Percentiles rank a stretch among this genome's conserved stretches.
Conservation (phyloP, 2,797 vertebrate genomes). For the Paedocypris micromegethes region DNA sequence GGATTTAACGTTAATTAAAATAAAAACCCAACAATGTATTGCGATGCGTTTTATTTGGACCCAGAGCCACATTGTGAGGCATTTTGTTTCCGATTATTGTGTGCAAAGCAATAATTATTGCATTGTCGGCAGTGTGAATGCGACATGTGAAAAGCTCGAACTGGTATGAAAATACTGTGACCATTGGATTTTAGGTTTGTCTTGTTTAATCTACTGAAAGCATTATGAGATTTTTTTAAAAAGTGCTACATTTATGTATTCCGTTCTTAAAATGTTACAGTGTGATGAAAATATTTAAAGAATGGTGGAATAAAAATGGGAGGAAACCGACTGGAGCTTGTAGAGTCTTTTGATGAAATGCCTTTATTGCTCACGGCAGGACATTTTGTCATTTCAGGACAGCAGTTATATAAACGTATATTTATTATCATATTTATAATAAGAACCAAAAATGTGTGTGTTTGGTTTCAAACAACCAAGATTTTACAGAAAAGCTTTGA, state of each 20-base stretch:
- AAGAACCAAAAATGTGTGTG: too few relatives aligned
- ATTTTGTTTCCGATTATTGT: constrained; percentile 51
- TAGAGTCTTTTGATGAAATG: constrained; percentile 31
- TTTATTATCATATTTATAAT: too few relatives aligned
- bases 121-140: constrained; percentile 43
- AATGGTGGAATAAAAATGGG: constrained; percentile 57
- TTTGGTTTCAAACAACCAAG: too few relatives aligned
- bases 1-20: constrained; percentile 58
- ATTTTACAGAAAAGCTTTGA: too few relatives aligned
- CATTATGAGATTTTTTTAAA: constrained; percentile 50
- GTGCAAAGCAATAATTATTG: constrained; percentile 60
- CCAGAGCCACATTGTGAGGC: constrained; percentile 47
- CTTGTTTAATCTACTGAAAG: constrained; percentile 49
- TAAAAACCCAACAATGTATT: not conserved
- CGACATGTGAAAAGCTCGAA: constrained; percentile 45
- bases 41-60: too few relatives aligned
- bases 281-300: constrained; percentile 61
- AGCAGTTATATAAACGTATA: too few relatives aligned
- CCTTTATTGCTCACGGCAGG: not conserved
- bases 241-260: constrained; percentile 50
- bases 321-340: constrained; percentile 20
- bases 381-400: too few relatives aligned
- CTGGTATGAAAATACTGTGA: constrained; percentile 47
- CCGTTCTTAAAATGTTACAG: constrained; percentile 60
- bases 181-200: constrained; percentile 42